Conservation (phyloP, 2,888 invertebrate genomes). For the Pristionchus arcanus region DNA sequence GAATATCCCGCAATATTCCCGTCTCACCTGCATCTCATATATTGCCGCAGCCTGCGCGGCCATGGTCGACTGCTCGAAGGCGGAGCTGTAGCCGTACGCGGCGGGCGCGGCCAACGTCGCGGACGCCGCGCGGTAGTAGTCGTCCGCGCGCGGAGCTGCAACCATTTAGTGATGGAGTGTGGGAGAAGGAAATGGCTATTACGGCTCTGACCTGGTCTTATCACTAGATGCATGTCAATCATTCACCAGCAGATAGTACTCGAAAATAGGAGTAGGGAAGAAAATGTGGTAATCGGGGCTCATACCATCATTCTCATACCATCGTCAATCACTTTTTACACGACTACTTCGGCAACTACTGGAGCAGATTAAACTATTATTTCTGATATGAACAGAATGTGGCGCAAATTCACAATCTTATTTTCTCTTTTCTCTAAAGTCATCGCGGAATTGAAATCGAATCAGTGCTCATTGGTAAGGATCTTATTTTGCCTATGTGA, state of each 20-base stretch:
- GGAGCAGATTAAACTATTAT: neutral
- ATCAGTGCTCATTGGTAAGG: neutral
- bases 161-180: too few species aligned
- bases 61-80: conserved; percentile 36
- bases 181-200: too few species aligned
- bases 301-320: too few species aligned
- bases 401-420: neutral
- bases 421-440: neutral
- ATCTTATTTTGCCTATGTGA: neutral
- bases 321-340: neutral
- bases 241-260: neutral
- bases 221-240: neutral
- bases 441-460: neutral
- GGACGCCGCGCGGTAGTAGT: conserved; percentile 18
- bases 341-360: too few species aligned
- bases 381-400: neutral
- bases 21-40: conserved; percentile 31
- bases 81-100: neutral
- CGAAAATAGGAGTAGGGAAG: too few species aligned
- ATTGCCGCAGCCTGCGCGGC: conserved; percentile 16
- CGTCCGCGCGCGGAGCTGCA: neutral
- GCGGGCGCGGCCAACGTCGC: neutral
- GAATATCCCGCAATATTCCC: too few species aligned
- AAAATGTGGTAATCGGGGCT: too few species aligned
- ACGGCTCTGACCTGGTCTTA: neutral